Base-by-base conservation (phyloP, 1,140 invertebrate genomes). In the Temnothorax curvispinosus region DNA sequence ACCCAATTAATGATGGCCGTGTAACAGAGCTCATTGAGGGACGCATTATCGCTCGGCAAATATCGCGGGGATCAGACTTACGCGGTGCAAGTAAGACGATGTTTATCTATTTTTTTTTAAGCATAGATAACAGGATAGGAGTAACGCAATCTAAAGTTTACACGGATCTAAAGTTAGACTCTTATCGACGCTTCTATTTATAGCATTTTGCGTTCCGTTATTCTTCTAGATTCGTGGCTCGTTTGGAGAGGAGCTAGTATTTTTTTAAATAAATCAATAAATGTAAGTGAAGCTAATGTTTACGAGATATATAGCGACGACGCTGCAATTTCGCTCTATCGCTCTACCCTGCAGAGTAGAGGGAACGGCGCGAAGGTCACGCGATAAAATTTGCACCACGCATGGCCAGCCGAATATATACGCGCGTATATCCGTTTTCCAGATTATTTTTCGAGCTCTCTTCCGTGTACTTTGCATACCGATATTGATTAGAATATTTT, bases 311-410 rank as follows among this genome's bases (percentile, higher is more conserved):
- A 27, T 6, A 41, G 18, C 21, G 13, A 52, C 13, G 13, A 52
- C 18, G 13, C 13, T 0, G 7, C 13, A 18, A 62, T 50, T 62
- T 80, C 13, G 8, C 13, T 65, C 18, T n/a, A 44, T 80, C 13
- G n/a, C 44, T 78, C 2, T 4, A 18, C 3, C 1, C 3, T 21
- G 21, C 21, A 3, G 21, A 32, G 27, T 7, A 1, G 21, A 32
- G n/a, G n/a, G 27, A 67, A 67, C 11, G 4, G 11, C 1, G 47
- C 3, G n/a, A 21, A 18, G 32, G n/a, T 3, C 7, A 58, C 64
- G 50, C 27, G 15, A 78, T 47, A 67, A 78, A 78, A 47, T 67
- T 78, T 50, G 35, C 32, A 69, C 15, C 18, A 38, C 7, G 56
- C 13, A 38, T 35, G 15, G 8, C 21, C 32, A 47, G 8, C 13